phyloP scores from a whole-genome alignment of 2,888 invertebrate species.

The Nysson spinosus region DNA sequence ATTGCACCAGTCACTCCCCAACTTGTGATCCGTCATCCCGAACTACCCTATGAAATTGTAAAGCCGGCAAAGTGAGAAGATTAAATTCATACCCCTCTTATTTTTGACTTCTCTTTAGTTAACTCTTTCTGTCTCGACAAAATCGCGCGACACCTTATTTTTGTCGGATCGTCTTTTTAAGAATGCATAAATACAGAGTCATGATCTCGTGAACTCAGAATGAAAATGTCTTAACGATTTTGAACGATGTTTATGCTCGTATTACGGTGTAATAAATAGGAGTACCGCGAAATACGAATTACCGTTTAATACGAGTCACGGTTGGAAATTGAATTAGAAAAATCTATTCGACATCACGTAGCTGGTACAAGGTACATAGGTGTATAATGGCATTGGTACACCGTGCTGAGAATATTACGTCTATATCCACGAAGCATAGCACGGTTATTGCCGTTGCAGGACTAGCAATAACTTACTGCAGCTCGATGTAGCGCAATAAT shows the following conservation, averaged over 20 bases:
- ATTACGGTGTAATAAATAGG: constrained; percentile 35
- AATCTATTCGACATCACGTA: constrained; percentile 42
- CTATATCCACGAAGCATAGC: constrained; percentile 53
- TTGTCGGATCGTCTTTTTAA: too few species aligned
- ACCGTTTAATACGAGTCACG: neutral
- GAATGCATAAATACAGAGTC: too few species aligned
- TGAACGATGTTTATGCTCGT: too few species aligned
- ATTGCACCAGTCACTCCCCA: constrained; percentile 27
- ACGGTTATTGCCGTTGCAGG: constrained; percentile 55
- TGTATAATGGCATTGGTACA: constrained; percentile 18
- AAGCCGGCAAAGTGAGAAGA: neutral
- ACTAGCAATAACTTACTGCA: constrained; percentile 56
- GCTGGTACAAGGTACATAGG: constrained; percentile 28
- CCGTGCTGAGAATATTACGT: constrained; percentile 60
- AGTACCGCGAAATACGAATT: neutral
- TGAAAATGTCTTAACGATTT: too few species aligned
- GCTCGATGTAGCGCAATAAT: constrained; percentile 61
- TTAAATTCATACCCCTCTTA: constrained; percentile 7
- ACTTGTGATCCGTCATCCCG: constrained; percentile 30
- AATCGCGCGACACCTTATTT: too few species aligned
- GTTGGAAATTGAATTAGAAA: constrained; percentile 53
- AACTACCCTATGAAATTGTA: constrained; percentile 12
- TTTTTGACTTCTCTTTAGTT: too few species aligned
- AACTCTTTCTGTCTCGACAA: too few species aligned
- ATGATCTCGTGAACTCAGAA: too few species aligned